Base-by-base conservation (phyloP, 1,140 invertebrate species). In the Bombus breviceps region DNA sequence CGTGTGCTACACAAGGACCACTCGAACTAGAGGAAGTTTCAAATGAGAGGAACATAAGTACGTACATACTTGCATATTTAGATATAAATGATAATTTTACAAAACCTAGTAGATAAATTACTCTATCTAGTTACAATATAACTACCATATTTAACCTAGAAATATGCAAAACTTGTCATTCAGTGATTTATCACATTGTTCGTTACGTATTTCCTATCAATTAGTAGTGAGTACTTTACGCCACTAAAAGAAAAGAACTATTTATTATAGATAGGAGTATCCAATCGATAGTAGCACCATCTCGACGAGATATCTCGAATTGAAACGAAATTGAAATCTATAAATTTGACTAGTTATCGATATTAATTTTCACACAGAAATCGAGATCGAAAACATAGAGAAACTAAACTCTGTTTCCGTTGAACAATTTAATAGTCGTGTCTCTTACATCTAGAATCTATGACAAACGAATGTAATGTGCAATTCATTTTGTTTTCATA, bases 241-340 rank as follows among this genome's bases (percentile, higher is more conserved):
- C 18, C 18, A 22, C 5, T 53, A 53, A 53, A 8, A n/a, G 28
- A 62, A 62, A 62, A 62, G 25, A 28, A 28, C 59, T 62, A 62
- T 62, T n/a, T 62, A 62, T 62, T 62, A 62, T 77, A 53, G 22
- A 59, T 78, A 86, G 34, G 79, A 74, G 71, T 79, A 79, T 86
- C 68, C 39, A 72, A 74, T 53, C 47, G 47, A 53, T 59, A 75
- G 43, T 79, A 92, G 90, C 92, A 92, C 92, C 92, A 92, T 93
- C 92, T 92, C 47, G 47, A 53, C 18, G 47, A 53, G 47, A 18
- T 22, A 53, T 22, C 47, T 53, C 88, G 92, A 92, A 66, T 32
- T n/a, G n/a, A 66, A 66, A 32, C 15, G 6, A 66, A 15, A 71
- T 72, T 57, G 75, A 85, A 88, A 92, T 93, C 92, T 91, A 91